Base-by-base conservation (phyloP, 2,797 vertebrate species). In the Catostomus latipinnis region DNA sequence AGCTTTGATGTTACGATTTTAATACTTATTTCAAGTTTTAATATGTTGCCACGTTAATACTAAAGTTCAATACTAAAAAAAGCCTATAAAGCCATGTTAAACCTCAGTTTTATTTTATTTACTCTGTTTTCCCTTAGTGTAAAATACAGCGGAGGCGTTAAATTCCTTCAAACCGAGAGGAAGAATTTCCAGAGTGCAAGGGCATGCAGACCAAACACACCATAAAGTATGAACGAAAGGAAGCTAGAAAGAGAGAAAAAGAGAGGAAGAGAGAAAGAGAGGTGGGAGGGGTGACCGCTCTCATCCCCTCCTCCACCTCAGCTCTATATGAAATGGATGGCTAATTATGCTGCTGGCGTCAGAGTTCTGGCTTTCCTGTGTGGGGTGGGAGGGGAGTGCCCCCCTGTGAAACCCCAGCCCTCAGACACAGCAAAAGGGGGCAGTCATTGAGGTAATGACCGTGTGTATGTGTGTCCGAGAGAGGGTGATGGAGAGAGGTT, bases 291-390 rank as follows among this genome's bases (percentile, higher is more conserved):
- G 74, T 72, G 57, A 75, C 48, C 66, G 74, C 71, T 63, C 71
- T 67, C 80, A 54, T 72, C 78, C 76, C 83, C 83, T 78, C 81
- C 75, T 58, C 70, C 82, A 78, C 50, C 70, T 60, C 18, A 8
- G 62, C 18, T 74, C 48, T 76, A 61, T 62, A 74, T 73, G 82
- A 85, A 87, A 88, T 81, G 85, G 85, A 88, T 82, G 86, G 82
- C 85, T 88, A 89, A 88, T 89, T 88, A 89, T 88, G 87, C 85
- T 86, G 82, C 84, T 88, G 87, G 86, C 87, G 86, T 89, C 88
- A 87, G 88, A 76, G 81, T 80, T 80, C 83, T 86, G 79, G 80
- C 87, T 86, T 85, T 87, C 80, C 85, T 76, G 78, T 78, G 76
- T 54, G 14, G 68, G 69, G 60, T 8, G 52, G 76, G 69, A 65